Evolutionary conservation across 1,140 invertebrate species (phyloP).

Genomic region (Cotesia chilonis): DNA sequence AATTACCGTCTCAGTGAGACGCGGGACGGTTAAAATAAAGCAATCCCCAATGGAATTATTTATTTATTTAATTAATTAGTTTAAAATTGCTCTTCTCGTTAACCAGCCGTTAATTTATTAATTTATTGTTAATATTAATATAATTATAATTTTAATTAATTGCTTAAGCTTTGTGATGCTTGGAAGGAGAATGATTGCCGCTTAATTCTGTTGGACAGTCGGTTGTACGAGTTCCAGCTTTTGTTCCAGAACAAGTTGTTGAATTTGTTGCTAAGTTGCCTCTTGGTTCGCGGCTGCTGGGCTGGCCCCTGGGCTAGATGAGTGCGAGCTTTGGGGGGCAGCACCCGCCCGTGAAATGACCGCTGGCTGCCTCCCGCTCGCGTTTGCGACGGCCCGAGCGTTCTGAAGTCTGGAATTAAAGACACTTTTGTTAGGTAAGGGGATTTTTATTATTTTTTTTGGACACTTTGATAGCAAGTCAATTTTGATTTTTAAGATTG

Average conservation of each 20-base stretch:
- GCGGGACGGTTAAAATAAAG: too few relatives aligned
- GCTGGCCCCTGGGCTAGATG: constrained; percentile 66
- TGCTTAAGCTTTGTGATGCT: neutral
- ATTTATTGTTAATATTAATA: neutral
- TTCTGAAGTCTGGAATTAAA: constrained; percentile 60
- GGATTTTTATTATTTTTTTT: neutral
- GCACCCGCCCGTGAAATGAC: constrained; percentile 63
- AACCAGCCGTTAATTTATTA: too few relatives aligned
- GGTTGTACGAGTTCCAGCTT: neutral
- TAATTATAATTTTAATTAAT: neutral
- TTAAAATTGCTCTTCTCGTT: too few relatives aligned
- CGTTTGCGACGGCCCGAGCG: constrained; percentile 66
- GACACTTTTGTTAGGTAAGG: neutral
- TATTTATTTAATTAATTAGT: too few relatives aligned
- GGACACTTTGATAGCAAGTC: neutral
- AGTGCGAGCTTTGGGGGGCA: constrained; percentile 66
- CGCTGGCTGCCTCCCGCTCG: constrained; percentile 62
- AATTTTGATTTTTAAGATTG: neutral
- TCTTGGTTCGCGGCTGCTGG: constrained; percentile 60
- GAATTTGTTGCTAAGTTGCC: constrained; percentile 49
- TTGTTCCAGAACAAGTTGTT: constrained; percentile 12
- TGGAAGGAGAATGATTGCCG: neutral
- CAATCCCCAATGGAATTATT: too few relatives aligned
- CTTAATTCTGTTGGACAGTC: neutral
- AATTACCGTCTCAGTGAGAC: too few relatives aligned